Conservation (phyloP, 2,888 invertebrate genomes). For the Pandemis cinnamomeana region DNA sequence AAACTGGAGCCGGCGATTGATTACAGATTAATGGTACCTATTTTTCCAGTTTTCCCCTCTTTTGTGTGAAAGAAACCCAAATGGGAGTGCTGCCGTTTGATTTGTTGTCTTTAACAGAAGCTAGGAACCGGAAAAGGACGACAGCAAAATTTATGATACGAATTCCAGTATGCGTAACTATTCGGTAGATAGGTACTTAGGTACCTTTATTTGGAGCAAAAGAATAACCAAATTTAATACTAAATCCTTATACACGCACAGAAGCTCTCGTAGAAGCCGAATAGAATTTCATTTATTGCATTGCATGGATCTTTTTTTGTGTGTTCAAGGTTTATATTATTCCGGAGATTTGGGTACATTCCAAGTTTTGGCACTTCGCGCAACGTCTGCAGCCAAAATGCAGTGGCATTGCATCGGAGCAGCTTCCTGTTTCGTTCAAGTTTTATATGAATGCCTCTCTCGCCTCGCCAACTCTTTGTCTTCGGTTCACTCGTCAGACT, state of each 20-base stretch:
- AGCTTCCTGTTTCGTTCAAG: conserved; percentile 44
- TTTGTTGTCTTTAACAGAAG: conserved; percentile 9
- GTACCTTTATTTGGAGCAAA: not conserved
- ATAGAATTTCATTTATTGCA: not conserved
- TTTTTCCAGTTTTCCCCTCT: conserved; percentile 27
- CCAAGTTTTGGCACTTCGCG: conserved; percentile 60
- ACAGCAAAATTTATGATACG: not conserved
- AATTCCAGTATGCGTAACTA: not conserved
- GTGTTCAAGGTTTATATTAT: conserved; percentile 39
- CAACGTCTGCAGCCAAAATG: conserved; percentile 60
- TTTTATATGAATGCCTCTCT: conserved; percentile 46
- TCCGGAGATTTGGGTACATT: conserved; percentile 38
- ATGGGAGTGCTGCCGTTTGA: conserved; percentile 11
- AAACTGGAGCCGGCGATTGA: conserved; percentile 46
- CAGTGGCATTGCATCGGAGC: conserved; percentile 32
- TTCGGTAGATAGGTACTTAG: not conserved
- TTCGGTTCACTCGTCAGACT: conserved; percentile 37
- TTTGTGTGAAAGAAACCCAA: conserved; percentile 20
- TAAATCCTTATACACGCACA: not conserved
- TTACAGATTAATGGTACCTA: conserved; percentile 45
- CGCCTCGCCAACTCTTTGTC: conserved; percentile 46
- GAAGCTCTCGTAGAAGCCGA: not conserved
- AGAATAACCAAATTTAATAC: not conserved
- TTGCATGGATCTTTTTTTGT: conserved; percentile 25
- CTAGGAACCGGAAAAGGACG: not conserved